These are phyloP conservation scores for Trematomus bernacchii DNA, from an alignment of 2,797 vertebrate species.

Conservation along the genomic window DNA sequence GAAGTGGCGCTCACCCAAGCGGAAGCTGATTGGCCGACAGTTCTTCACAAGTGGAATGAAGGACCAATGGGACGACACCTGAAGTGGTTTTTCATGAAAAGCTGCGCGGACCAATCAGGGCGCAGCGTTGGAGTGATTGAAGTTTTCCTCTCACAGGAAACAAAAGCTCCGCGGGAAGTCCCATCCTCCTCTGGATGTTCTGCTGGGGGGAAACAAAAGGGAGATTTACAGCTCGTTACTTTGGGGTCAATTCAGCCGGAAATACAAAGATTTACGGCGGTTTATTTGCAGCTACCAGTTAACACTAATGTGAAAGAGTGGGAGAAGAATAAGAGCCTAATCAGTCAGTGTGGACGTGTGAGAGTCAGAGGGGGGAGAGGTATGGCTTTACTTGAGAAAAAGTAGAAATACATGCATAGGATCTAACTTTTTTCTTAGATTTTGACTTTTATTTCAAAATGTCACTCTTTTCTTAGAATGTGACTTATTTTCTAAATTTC, in stretches of 20 bases:
- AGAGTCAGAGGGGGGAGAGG: too few species aligned
- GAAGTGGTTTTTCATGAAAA: conserved; percentile 16
- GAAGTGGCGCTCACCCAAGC: conserved; percentile 60
- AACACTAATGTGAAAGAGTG: neutral
- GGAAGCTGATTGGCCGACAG: conserved; percentile 57
- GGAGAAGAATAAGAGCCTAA: neutral
- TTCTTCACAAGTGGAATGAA: conserved; percentile 22
- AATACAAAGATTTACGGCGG: conserved; percentile 27
- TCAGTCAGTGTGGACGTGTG: neutral
- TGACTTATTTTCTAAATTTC: too few species aligned
- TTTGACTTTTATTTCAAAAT: too few species aligned
- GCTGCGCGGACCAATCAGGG: conserved; percentile 37
- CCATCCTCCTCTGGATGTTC: conserved; percentile 60
- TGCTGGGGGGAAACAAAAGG: conserved; percentile 35
- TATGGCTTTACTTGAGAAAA: too few species aligned
- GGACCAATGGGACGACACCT: conserved; percentile 56
- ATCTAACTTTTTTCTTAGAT: too few species aligned
- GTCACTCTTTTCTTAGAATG: too few species aligned
- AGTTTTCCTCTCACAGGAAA: conserved; percentile 66
- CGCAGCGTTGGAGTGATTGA: conserved; percentile 32
- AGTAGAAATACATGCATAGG: too few species aligned
- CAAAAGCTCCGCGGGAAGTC: conserved; percentile 62
- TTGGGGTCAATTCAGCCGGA: conserved; percentile 14
- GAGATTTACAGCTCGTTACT: conserved; percentile 38
- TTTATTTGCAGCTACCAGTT: neutral